phyloP scores from a whole-genome alignment of 2,113 vertebrate species.

The Acanthochromis polyacanthus region DNA sequence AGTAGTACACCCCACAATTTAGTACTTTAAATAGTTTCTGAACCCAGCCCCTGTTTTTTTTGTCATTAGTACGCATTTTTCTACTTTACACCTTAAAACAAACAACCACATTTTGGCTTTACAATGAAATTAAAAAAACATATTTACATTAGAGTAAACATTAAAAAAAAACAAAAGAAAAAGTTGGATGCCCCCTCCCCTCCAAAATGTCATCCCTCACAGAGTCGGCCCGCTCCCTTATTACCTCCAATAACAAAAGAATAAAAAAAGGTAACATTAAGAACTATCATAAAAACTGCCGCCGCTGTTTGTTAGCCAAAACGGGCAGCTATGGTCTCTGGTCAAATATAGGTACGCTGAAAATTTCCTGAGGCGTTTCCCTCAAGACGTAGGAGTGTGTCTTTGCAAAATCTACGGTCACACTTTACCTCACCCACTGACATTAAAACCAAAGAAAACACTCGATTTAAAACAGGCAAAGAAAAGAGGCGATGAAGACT shows the following conservation, averaged over 20 bases:
- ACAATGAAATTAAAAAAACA: conserved; percentile 78
- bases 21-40: conserved; percentile 67
- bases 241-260: conserved; percentile 67
- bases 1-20: conserved; percentile 54
- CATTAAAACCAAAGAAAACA: conserved; percentile 36
- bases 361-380: conserved; percentile 70
- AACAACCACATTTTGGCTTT: conserved; percentile 81
- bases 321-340: conserved; percentile 66
- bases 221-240: conserved; percentile 39
- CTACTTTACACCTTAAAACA: conserved; percentile 82
- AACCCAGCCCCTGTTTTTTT: conserved; percentile 53
- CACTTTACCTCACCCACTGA: conserved; percentile 52
- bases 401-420: conserved; percentile 61
- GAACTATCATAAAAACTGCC: conserved; percentile 77
- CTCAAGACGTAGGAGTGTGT: conserved; percentile 70
- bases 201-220: conserved; percentile 31
- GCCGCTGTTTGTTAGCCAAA: conserved; percentile 67
- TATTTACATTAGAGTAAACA: conserved; percentile 84
- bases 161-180: conserved; percentile 27
- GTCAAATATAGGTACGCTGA: conserved; percentile 64
- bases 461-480: conserved; percentile 32
- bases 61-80: conserved; percentile 71
- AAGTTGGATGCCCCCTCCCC: conserved; percentile 25
- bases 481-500: conserved; percentile 10
- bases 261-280: conserved; percentile 70